Conservation (phyloP, 2,797 vertebrate genomes). For the Menidia menidia region DNA sequence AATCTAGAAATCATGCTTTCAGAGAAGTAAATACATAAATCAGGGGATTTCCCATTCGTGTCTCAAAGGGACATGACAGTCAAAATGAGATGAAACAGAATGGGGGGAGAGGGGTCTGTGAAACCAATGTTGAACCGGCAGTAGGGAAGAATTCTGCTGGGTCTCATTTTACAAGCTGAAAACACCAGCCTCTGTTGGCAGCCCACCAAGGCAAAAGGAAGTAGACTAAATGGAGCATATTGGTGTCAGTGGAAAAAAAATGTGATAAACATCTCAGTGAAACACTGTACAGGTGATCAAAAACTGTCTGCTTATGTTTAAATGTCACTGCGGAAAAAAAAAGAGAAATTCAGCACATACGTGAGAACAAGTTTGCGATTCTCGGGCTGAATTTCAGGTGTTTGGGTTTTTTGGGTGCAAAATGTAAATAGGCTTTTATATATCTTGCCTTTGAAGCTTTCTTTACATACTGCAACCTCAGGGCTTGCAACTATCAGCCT, state of each 20-base stretch:
- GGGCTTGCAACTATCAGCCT: neutral
- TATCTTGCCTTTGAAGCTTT: neutral
- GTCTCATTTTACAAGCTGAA: neutral
- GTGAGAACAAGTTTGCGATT: conserved; percentile 18
- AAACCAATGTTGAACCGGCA: conserved; percentile 23
- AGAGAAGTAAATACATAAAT: conserved; percentile 30
- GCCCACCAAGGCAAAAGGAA: conserved; percentile 30
- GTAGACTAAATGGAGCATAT: conserved; percentile 22
- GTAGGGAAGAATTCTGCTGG: conserved; percentile 15
- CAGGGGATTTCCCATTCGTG: conserved; percentile 59
- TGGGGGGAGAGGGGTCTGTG: conserved; percentile 13
- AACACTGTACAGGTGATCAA: conserved; percentile 49
- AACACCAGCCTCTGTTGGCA: conserved; percentile 7
- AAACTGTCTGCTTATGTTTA: conserved; percentile 54
- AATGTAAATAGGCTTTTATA: conserved; percentile 10
- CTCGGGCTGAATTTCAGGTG: conserved; percentile 23
- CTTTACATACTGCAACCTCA: neutral
- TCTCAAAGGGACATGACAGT: conserved; percentile 63
- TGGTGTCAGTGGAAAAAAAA: conserved; percentile 49
- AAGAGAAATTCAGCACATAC: conserved; percentile 26
- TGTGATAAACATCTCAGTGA: conserved; percentile 63
- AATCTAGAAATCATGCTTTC: conserved; percentile 24
- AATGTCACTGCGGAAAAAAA: conserved; percentile 73
- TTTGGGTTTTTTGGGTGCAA: neutral
- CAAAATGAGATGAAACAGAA: conserved; percentile 59